phyloP scores from a whole-genome alignment of 2,113 vertebrate genomes.

The Benitochromis conjunctus region DNA sequence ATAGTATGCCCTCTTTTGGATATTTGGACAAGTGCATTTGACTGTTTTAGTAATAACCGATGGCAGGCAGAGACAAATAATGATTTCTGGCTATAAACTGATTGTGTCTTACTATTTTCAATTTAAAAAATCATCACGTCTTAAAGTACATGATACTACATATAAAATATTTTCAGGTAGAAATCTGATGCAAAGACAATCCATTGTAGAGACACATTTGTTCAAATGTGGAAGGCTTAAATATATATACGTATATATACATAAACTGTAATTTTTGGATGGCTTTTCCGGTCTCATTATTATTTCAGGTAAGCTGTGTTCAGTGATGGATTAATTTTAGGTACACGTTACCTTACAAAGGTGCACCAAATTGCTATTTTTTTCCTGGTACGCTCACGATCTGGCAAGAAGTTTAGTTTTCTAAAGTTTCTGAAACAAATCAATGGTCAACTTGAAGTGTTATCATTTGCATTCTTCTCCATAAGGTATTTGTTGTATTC shows the following conservation, averaged over 20 bases:
- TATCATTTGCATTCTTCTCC: background rate
- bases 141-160: background rate
- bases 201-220: background rate
- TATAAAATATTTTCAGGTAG: background rate
- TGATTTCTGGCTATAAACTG: background rate
- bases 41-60: background rate
- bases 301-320: background rate
- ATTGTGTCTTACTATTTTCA: background rate
- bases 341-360: background rate
- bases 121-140: background rate
- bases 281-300: background rate
- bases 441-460: background rate
- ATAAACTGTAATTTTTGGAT: background rate
- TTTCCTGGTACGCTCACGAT: background rate
- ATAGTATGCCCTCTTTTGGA: background rate
- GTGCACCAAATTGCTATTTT: background rate
- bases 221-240: background rate
- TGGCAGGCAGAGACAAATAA: background rate
- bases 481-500: background rate
- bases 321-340: background rate
- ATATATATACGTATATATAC: background rate
- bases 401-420: background rate
- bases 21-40: background rate
- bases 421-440: background rate
- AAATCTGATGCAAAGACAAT: background rate